Conservation (phyloP, 2,113 vertebrate genomes). For the Oreochromis tanganicae region DNA sequence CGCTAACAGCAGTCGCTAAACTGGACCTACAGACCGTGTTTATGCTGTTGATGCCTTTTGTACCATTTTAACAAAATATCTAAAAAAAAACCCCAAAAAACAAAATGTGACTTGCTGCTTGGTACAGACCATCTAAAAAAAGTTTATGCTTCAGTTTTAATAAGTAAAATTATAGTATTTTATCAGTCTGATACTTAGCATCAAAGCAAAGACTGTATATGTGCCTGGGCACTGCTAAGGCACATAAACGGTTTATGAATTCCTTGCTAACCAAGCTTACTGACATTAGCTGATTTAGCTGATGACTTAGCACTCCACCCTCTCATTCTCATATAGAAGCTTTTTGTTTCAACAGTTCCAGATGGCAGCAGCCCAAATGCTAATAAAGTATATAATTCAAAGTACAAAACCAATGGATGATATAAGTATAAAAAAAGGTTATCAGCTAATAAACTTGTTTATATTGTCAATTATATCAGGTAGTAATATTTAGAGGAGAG, state of each 20-base stretch:
- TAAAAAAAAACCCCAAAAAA: too few species aligned
- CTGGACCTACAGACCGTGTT: neutral
- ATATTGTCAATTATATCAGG: neutral
- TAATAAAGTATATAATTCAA: neutral
- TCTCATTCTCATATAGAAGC: neutral
- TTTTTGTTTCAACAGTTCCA: neutral
- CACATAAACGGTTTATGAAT: neutral
- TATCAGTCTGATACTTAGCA: neutral
- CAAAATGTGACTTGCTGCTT: neutral
- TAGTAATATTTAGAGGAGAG: neutral
- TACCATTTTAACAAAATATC: neutral
- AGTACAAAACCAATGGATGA: neutral
- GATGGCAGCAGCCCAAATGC: neutral
- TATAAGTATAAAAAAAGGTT: neutral
- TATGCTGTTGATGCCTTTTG: neutral
- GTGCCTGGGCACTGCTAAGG: neutral
- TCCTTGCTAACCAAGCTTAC: neutral
- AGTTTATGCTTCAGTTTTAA: neutral
- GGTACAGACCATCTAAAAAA: neutral
- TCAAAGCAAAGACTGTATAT: neutral
- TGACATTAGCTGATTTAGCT: neutral
- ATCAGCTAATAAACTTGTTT: neutral
- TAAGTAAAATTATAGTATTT: neutral
- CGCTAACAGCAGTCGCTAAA: neutral
- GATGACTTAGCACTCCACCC: neutral